Base-by-base conservation (phyloP, 1,140 invertebrate species). In the Gonatopus flavifemur region DNA sequence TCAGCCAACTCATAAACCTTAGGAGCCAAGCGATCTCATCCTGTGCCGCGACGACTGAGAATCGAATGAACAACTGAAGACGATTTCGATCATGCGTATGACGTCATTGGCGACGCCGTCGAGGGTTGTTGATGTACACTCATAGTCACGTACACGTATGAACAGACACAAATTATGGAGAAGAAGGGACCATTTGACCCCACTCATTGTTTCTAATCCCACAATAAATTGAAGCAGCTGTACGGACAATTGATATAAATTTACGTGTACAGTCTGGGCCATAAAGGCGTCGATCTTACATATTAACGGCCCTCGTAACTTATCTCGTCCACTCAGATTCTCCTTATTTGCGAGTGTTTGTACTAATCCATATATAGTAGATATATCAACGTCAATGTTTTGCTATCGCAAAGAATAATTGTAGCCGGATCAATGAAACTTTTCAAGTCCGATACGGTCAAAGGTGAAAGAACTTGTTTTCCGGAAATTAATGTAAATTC, bases 181-280 rank as follows among this genome's bases (percentile, higher is more conserved):
- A 64, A 72, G 65, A 65, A 73, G 67, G 66, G 65, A 68, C 68
- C 63, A 66, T 70, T 73, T 73, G 67, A 74, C 69, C 66, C 67
- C 66, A 63, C 69, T 76, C 69, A 77, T 76, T 77, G 71, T 76
- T 77, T 76, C 72, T 76, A 77, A 75, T 75, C 70, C 67, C 67
- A 77, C 68, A 75, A 77, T 75, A 74, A 75, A 75, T 77, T 77
- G 72, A 75, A 69, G 74, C 72, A 77, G 72, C 69, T 75, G 72
- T 77, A 74, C 69, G 52, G 59, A 62, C 72, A 77, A 77, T 77
- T 75, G 72, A 74, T 77, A 77, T 70, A 67, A 77, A 76, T 76
- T 76, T 74, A 76, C 64, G 72, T n/a, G n/a, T 77, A 77, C 74
- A 77, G 72, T 76, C 72, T 36, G 42, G 24, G 43, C 42, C 63